Percentiles rank a stretch among this genome's conserved stretches.
Evolutionary conservation across 2,888 invertebrate genomes (phyloP).

Genomic region (Xestobium rufovillosum): DNA sequence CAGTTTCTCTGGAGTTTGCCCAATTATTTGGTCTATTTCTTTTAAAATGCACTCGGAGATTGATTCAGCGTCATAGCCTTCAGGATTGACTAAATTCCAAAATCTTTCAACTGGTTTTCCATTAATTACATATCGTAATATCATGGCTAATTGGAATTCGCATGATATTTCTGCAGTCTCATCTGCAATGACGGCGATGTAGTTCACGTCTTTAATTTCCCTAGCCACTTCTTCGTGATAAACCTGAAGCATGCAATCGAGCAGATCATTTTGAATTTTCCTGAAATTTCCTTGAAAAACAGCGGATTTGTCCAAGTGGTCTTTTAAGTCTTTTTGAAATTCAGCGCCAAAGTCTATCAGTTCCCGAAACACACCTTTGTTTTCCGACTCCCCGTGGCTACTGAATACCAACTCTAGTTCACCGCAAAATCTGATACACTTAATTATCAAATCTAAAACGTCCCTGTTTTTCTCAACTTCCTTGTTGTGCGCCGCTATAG

Average conservation of each 20-base stretch:
- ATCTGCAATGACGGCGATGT: slow-evolving; percentile 27
- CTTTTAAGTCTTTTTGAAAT: slow-evolving; percentile 22
- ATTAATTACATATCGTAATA: slow-evolving; percentile 24
- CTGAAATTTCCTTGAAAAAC: slow-evolving; percentile 25
- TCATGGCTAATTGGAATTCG: slow-evolving; percentile 20
- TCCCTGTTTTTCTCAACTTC: slow-evolving; percentile 5
- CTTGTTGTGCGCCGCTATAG: slow-evolving; percentile 3
- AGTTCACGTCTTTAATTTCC: slow-evolving; percentile 22
- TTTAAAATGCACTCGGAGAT: slow-evolving; percentile 20
- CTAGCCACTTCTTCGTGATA: slow-evolving; percentile 21
- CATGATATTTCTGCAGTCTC: slow-evolving; percentile 24
- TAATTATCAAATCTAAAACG: slow-evolving; percentile 9
- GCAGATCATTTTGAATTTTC: slow-evolving; percentile 27
- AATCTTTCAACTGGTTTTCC: slow-evolving; percentile 26
- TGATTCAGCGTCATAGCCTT: slow-evolving; percentile 15
- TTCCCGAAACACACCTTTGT: slow-evolving; percentile 21
- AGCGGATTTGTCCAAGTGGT: slow-evolving; percentile 18
- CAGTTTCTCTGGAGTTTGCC: slow-evolving; percentile 19
- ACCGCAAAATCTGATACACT: slow-evolving; percentile 12
- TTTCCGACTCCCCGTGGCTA: slow-evolving; percentile 19
- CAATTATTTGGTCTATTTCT: slow-evolving; percentile 13
- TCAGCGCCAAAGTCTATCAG: slow-evolving; percentile 21
- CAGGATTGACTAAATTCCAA: slow-evolving; percentile 23
- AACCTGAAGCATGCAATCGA: slow-evolving; percentile 26
- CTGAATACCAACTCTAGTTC: slow-evolving; percentile 9